These are phyloP conservation scores for Monochamus saltuarius DNA, from an alignment of 1,140 invertebrate species.

Conservation along the genomic window DNA sequence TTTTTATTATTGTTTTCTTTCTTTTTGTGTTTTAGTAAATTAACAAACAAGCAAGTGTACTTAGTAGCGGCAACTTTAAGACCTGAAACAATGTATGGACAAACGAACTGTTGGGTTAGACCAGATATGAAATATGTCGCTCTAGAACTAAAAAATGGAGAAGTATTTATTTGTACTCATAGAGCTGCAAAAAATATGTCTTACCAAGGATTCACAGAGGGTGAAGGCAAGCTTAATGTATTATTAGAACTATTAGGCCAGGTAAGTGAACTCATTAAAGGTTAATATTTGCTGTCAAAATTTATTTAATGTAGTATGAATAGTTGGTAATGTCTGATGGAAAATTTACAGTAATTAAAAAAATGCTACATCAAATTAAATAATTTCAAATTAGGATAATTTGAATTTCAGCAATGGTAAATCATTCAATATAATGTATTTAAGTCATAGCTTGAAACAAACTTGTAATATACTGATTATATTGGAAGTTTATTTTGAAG, in stretches of 20 bases:
- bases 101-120: slow-evolving; percentile 98
- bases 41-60: slow-evolving; percentile 66
- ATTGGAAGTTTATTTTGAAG: no score
- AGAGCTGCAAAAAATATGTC: slow-evolving; percentile 93
- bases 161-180: slow-evolving; percentile 84
- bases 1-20: no score
- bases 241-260: slow-evolving; percentile 72
- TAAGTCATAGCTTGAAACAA: no score
- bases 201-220: slow-evolving; percentile 88
- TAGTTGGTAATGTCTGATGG: neutral
- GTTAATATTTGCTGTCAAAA: neutral
- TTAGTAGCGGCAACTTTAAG: slow-evolving; percentile 96
- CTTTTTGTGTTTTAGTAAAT: slow-evolving; percentile 53
- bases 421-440: no score
- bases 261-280: slow-evolving; percentile 47
- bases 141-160: slow-evolving; percentile 68
- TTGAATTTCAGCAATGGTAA: no score
- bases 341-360: no score
- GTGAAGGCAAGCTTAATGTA: slow-evolving; percentile 77
- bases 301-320: neutral
- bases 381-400: no score
- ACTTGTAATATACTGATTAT: no score
- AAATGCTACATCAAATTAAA: no score
- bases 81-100: slow-evolving; percentile 99
- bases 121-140: slow-evolving; percentile 94